These are phyloP conservation scores for Gracilinanus agilis DNA, from an alignment of 2,113 vertebrate genomes.

Conservation along the genomic window DNA sequence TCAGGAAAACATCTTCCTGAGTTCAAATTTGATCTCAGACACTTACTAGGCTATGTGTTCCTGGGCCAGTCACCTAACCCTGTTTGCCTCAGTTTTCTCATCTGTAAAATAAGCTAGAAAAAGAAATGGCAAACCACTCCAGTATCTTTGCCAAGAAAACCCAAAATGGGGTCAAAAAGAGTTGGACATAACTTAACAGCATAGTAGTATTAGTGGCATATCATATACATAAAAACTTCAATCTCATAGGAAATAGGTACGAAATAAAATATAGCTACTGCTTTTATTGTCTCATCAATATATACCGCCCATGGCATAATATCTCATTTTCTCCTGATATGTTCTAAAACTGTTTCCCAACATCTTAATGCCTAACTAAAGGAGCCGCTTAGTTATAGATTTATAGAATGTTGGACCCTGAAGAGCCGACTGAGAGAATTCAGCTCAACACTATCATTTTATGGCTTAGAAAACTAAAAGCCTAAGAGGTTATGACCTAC, in stretches of 20 bases:
- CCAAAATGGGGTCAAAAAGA: too few relatives aligned
- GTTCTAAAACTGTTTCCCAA: conserved; percentile 2
- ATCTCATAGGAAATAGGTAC: conserved; percentile 45
- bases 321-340: background rate
- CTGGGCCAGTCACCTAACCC: too few relatives aligned
- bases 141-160: too few relatives aligned
- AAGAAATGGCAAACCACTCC: too few relatives aligned
- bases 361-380: conserved; percentile 19
- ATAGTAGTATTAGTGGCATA: conserved; percentile 56
- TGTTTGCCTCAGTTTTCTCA: too few relatives aligned
- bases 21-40: too few relatives aligned
- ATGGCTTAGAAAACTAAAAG: background rate
- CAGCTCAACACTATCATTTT: background rate
- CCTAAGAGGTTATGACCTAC: background rate
- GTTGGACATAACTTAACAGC: too few relatives aligned
- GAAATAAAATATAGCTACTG: conserved; percentile 48
- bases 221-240: conserved; percentile 63
- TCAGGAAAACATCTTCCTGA: too few relatives aligned
- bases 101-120: too few relatives aligned
- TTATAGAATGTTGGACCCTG: background rate
- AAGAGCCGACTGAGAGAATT: background rate
- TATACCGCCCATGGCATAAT: background rate
- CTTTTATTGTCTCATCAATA: conserved; percentile 37
- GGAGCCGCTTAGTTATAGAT: conserved; percentile 37
- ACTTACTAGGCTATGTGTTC: too few relatives aligned